phyloP scores from a whole-genome alignment of 2,113 vertebrate genomes.

The Ramphastos sulfuratus region DNA sequence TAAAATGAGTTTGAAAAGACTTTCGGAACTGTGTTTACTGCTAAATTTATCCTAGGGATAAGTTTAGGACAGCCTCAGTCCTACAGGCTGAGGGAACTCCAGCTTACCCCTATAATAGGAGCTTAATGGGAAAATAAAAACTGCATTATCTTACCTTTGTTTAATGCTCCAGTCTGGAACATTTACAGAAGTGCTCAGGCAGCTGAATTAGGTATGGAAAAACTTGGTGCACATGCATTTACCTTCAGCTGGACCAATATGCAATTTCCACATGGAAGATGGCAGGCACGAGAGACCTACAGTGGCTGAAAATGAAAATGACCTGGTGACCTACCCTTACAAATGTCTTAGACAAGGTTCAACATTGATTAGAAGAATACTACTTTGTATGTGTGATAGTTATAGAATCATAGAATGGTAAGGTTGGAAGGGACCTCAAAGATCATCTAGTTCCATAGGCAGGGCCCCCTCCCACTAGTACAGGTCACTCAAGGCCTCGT shows the following conservation, averaged over 20 bases:
- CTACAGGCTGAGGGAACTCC: neutral
- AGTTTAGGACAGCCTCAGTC: neutral
- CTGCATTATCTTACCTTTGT: neutral
- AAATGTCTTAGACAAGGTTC: neutral
- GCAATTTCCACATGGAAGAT: neutral
- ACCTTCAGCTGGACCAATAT: neutral
- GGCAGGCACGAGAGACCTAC: neutral
- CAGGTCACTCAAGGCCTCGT: no score
- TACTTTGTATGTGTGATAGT: rapidly evolving
- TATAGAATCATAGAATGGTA: no score
- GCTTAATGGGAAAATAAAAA: neutral
- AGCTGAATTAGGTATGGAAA: neutral
- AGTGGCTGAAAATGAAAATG: neutral
- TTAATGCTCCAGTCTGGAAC: neutral
- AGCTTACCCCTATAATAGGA: neutral
- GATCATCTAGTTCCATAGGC: no score
- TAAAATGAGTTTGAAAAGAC: neutral
- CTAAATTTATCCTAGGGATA: neutral
- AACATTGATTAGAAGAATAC: neutral
- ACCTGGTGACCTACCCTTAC: neutral
- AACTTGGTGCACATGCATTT: neutral
- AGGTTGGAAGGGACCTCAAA: no score
- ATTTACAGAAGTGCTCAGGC: neutral
- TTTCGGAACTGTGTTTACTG: neutral
- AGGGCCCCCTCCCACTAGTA: no score